Evolutionary conservation across 2,888 invertebrate species (phyloP), one percentile per base, ranked within the genome.

Genomic region (Linnaemya vulpina): DNA sequence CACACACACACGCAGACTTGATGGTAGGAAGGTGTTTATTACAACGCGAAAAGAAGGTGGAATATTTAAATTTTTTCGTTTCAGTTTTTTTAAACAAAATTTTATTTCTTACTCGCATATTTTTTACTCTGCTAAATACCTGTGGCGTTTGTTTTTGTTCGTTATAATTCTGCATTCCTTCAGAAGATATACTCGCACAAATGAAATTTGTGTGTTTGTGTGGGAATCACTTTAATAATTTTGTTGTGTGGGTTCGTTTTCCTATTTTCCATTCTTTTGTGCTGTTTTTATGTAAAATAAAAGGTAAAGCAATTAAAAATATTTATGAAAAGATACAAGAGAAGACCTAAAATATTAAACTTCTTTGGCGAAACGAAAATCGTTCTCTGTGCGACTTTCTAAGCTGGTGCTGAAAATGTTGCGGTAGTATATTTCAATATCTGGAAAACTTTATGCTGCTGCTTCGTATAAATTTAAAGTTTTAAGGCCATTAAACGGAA

Each of bases 301-400:
- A 71, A 43, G 46, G 35, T 63, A 73, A 79, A 73, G 58, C 65
- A 79, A 79, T 73, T 73, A 73, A 63, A 79, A 65, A 65, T 79
- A 49, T 49, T 63, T 71, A 10, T 15, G 0, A 55, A 17, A 55
- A 53, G 11, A 70, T 22, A 43, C 30, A 13, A 58, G 17, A 60
- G 15, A 8, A 62, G 60, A 2, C 49, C 15, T 11, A 11, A 70
- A 55, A 55, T 22, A 63, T n/a, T n/a, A 60, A 58, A 9, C 15
- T 38, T 60, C 70, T 51, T 13, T 3, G 49, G 49, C 49, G 35
- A 22, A 38, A n/a, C 49, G 20, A 11, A 51, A 17, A 51, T 20
- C 20, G 46, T 49, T 49, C n/a, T 49, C 46, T n/a, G 40, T 43
- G 11, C 40, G 11, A 15, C 13, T 40, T 11, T 46, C 5, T 46